Percentiles rank a stretch among this genome's conserved stretches.
These are phyloP conservation scores for Drosophila aff. DNA, from an alignment of 1,140 invertebrate species.

Conservation along the genomic window DNA sequence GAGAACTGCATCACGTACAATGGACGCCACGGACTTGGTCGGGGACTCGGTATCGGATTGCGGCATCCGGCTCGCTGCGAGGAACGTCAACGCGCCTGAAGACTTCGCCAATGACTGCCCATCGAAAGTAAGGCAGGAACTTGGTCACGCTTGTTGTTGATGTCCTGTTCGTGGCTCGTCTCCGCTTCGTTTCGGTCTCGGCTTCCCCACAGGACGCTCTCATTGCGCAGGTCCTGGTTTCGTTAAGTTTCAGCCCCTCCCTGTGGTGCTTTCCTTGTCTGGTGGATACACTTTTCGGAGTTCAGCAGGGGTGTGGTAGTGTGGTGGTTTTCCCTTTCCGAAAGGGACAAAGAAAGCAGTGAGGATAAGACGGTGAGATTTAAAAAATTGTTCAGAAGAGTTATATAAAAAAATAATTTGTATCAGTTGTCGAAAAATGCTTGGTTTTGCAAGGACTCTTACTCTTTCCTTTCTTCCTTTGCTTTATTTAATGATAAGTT, in stretches of 20 bases:
- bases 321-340: constrained; percentile 3
- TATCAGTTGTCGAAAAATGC: neutral
- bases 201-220: constrained; percentile 25
- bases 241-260: constrained; percentile 39
- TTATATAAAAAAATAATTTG: neutral
- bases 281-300: constrained; percentile 4
- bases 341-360: neutral
- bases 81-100: constrained; percentile 67
- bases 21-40: constrained; percentile 42
- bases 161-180: constrained; percentile 19
- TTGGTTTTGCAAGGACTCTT: neutral
- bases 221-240: constrained; percentile 51
- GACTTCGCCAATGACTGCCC: constrained; percentile 77
- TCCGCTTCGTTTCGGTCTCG: constrained; percentile 6
- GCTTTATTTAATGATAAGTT: too few relatives aligned
- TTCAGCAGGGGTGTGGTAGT: neutral
- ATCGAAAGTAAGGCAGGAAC: constrained; percentile 36
- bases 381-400: neutral
- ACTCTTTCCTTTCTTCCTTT: neutral
- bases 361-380: too few relatives aligned
- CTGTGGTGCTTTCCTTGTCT: constrained; percentile 2
- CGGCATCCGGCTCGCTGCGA: constrained; percentile 33
- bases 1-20: constrained; percentile 42
- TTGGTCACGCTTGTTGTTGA: constrained; percentile 49
- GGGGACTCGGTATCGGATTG: constrained; percentile 13